A percentile compares a stretch with the other conserved stretches of the same genome.
These are phyloP conservation scores for Sebastes matsubarae DNA, from an alignment of 2,797 vertebrate species.

Conservation along the genomic window DNA sequence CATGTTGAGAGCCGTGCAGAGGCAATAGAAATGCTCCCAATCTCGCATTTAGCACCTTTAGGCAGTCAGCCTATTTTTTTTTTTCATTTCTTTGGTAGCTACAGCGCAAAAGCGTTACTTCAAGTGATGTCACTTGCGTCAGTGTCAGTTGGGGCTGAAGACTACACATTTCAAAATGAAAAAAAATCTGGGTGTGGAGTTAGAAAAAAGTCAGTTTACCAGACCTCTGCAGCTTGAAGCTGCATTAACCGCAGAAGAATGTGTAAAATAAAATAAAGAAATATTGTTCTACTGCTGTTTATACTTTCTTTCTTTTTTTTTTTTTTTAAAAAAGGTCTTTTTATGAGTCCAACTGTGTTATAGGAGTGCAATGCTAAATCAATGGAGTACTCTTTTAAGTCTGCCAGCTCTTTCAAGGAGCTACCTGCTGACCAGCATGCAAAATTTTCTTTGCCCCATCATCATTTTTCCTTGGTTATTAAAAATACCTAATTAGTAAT, in stretches of 20 bases:
- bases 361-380: not conserved
- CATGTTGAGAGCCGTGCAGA: too few relatives aligned
- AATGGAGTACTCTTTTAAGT: not conserved
- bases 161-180: accelerated
- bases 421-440: not conserved
- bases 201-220: too few relatives aligned
- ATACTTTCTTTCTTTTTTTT: not conserved
- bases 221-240: too few relatives aligned
- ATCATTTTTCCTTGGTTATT: conserved; percentile 1
- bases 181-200: too few relatives aligned
- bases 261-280: not conserved
- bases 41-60: too few relatives aligned
- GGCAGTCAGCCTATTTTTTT: too few relatives aligned
- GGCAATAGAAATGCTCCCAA: too few relatives aligned
- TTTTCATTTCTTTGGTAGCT: too few relatives aligned
- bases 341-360: not conserved
- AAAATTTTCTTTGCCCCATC: not conserved
- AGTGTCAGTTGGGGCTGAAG: too few relatives aligned
- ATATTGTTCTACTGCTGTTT: not conserved
- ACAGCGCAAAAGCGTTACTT: too few relatives aligned
- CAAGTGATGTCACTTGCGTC: too few relatives aligned
- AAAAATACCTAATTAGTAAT: conserved; percentile 19
- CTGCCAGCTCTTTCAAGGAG: not conserved
- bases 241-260: not conserved
- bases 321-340: not conserved